A percentile compares a stretch with the other conserved stretches of the same genome.
These are phyloP conservation scores for Rachycentron canadum DNA, from an alignment of 2,797 vertebrate species.

Conservation along the genomic window DNA sequence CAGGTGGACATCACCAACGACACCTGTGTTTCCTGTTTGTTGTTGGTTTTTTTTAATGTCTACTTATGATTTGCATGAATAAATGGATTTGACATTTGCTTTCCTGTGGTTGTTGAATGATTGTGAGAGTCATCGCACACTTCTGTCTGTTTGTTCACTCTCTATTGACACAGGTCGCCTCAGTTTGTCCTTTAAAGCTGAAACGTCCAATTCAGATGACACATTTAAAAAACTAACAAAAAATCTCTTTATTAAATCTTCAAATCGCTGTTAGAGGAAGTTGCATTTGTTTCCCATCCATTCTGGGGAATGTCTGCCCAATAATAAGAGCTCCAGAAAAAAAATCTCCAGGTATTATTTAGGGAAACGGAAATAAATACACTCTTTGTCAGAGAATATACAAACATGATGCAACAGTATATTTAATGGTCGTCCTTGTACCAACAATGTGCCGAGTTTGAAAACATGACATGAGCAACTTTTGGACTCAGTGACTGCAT, in stretches of 20 bases:
- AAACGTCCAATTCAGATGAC: conserved; percentile 48
- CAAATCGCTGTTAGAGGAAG: conserved; percentile 27
- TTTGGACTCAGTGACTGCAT: no score
- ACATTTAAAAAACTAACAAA: no score
- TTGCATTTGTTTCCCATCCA: conserved; percentile 36
- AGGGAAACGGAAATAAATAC: neutral
- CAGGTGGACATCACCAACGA: conserved; percentile 45
- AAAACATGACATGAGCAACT: neutral
- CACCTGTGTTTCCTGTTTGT: conserved; percentile 47
- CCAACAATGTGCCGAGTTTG: neutral
- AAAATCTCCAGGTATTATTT: neutral
- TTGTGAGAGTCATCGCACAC: neutral
- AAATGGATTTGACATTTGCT: conserved; percentile 79
- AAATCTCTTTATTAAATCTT: conserved; percentile 37
- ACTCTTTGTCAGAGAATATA: neutral
- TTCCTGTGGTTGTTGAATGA: conserved; percentile 1
- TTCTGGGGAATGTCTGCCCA: conserved; percentile 6
- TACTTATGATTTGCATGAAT: conserved; percentile 84
- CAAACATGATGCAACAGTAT: conserved; percentile 5
- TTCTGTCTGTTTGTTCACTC: conserved; percentile 33
- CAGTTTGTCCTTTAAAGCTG: conserved; percentile 43
- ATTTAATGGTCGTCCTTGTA: neutral
- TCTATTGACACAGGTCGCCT: conserved; percentile 30
- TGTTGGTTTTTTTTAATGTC: conserved; percentile 62
- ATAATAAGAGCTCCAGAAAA: neutral